Base-by-base conservation (phyloP, 2,797 vertebrate species). In the Pterois miles region DNA sequence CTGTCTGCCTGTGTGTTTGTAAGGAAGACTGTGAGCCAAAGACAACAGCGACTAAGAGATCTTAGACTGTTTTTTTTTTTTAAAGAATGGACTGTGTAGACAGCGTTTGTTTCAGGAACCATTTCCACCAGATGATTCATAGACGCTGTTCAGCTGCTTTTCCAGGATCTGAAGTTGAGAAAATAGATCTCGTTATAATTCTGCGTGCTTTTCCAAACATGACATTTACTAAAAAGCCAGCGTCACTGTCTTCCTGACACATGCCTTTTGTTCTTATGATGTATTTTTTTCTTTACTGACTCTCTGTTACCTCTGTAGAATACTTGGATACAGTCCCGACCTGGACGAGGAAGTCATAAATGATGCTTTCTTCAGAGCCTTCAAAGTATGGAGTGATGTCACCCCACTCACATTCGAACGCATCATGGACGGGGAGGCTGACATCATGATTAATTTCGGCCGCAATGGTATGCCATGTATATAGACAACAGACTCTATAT, bases 381-480 rank as follows among this genome's bases (percentile, higher is more conserved):
- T 99, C 92, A 96, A 97, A 95, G 98, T 99, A 9, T 99, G 98
- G 98, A 98, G 97, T 60, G 95, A 97, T 0, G 97, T 99, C 78
- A 99, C 98, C 4, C 98, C 98, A 0, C 95, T 99, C 43, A 78
- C 89, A 20, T 98, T 99, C 88, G 94, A 87, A 43, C 96, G 98
- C 74, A 91, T 99, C 83, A 95, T 96, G 0, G 97, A 98, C 2
- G 98, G 98, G 90, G 98, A 99, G 80, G 98, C 98, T 22, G 98
- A 99, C 92, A 99, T 99, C 85, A 99, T 99, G 97, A 96, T 99
- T 88, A 98, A 99, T 86, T 99, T 99, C 80, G 98, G 98, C 20
- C 97, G 98, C 85, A 98, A 97, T 91, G 98, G 98, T 99, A 98
- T 33, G 81, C 6, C 27, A n/a, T 46, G 11, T 54, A 8, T 29